A percentile compares a stretch with the other conserved stretches of the same genome.
These are phyloP conservation scores for Scylla paramamosain DNA, from an alignment of 1,140 invertebrate species.

Conservation along the genomic window DNA sequence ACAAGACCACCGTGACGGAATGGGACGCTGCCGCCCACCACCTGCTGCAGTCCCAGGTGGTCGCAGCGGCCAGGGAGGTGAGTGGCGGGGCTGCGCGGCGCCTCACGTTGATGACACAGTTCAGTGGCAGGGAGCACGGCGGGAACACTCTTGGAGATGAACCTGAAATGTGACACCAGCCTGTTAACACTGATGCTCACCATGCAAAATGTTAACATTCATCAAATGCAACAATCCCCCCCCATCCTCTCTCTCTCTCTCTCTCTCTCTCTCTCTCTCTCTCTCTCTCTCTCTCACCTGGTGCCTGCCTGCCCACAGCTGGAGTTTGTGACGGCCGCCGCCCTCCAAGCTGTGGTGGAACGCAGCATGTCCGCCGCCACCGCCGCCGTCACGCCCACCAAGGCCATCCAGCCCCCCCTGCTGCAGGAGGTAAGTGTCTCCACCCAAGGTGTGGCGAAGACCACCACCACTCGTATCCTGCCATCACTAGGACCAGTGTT, in stretches of 20 bases:
- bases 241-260: not conserved
- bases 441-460: not conserved
- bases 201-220: too few relatives aligned
- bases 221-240: too few relatives aligned
- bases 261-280: not conserved
- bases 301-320: not conserved
- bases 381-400: constrained; percentile 50
- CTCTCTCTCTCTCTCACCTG: not conserved
- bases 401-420: not conserved
- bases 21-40: constrained; percentile 34
- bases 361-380: constrained; percentile 38
- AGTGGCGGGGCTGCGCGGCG: not conserved
- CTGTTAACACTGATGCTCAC: too few relatives aligned
- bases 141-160: not conserved
- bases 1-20: not conserved
- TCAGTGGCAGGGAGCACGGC: not conserved
- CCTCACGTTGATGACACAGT: not conserved
- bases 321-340: constrained; percentile 40
- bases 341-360: constrained; percentile 59
- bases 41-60: constrained; percentile 42
- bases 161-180: not conserved
- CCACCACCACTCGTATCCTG: not conserved
- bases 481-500: too few relatives aligned
- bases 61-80: constrained; percentile 46
- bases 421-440: not conserved